Evolutionary conservation across 2,113 vertebrate genomes (phyloP), one percentile per base, ranked within the genome.

Genomic region (Hepsetus odoe): DNA sequence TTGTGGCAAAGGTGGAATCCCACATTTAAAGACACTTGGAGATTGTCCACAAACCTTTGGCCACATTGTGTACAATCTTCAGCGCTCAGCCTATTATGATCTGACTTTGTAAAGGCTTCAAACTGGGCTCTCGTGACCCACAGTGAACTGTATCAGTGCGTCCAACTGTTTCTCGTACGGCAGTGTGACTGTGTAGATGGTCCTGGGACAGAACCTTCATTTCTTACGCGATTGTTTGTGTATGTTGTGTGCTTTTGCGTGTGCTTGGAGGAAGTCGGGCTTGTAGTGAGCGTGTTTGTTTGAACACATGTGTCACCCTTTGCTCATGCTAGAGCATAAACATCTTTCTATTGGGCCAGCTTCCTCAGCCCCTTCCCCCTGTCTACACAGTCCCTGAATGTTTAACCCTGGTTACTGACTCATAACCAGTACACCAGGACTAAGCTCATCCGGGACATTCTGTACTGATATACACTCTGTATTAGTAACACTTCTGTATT

Each of bases 211-310:
- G 26, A 51, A 4, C 49, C 49, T 20, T 20, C 6, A 10, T 20
- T 69, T n/a, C 8, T 49, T 5, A 49, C 20, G 46, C 20, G 46
- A 49, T 18, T 66, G 46, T n/a, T n/a, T 1, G 11, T 24, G 28
- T 32, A 18, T 20, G n/a, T 49, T 20, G 20, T 49, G 46, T 20
- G 46, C 20, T 22, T 16, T 9, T 28, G 4, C 11, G 32, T 82
- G 55, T 74, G 40, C 40, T 11, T 46, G 16, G 24, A 58, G 61
- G 62, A 30, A 33, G n/a, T 46, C 32, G 53, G 22, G 65, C 42
- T 22, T 46, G 56, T 44, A 64, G 65, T 40, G 62, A 38, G 65
- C 55, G 20, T 58, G 53, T 68, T 5, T 58, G 49, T 64, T 65
- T 35, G 72, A 24, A 35, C 59, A 35, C 24, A 20, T 65, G 30